Conservation (phyloP, 2,797 vertebrate genomes). For the Oreochromis grahami region DNA sequence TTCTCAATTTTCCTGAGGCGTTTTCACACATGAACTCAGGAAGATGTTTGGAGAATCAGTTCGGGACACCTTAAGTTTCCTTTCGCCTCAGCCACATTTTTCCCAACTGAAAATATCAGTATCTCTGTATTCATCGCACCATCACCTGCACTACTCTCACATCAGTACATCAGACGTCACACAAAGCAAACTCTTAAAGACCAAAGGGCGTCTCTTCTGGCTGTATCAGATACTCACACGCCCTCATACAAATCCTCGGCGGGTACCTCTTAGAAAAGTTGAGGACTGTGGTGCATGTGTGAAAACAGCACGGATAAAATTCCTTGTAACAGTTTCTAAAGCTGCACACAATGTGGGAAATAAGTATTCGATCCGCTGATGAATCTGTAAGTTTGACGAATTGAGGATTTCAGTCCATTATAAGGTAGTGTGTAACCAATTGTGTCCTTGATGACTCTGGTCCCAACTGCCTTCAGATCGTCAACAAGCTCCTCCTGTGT, state of each 20-base stretch:
- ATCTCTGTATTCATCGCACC: background rate
- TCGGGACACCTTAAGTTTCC: background rate
- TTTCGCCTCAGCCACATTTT: background rate
- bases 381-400: background rate
- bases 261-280: background rate
- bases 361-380: background rate
- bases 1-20: background rate
- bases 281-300: background rate
- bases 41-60: background rate
- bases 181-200: background rate
- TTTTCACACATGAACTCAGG: background rate
- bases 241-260: background rate
- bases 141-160: background rate
- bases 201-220: background rate
- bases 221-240: background rate
- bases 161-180: background rate
- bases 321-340: background rate
- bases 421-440: background rate
- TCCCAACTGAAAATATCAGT: background rate
- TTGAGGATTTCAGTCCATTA: background rate
- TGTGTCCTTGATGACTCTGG: background rate
- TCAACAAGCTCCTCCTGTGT: background rate
- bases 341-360: background rate
- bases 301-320: background rate
- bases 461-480: background rate